phyloP scores from a whole-genome alignment of 2,113 vertebrate species.

The Gambusia holbrooki region DNA sequence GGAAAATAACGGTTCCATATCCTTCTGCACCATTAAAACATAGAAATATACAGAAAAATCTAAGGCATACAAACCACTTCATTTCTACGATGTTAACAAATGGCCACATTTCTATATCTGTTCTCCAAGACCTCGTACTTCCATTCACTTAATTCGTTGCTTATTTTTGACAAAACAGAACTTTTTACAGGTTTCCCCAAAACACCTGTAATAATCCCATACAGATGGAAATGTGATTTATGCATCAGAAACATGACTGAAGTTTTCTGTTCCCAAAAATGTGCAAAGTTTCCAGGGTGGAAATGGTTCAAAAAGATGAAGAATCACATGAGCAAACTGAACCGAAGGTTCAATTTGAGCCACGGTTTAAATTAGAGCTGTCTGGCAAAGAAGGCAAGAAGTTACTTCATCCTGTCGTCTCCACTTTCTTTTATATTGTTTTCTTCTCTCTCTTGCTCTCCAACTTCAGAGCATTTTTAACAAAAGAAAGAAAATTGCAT shows the following conservation, averaged over 20 bases:
- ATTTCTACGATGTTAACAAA: conserved; percentile 10
- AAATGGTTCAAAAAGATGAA: conserved; percentile 6
- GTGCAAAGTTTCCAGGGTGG: neutral
- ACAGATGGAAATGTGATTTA: conserved; percentile 34
- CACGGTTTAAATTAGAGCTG: conserved; percentile 41
- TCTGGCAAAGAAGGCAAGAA: conserved; percentile 53
- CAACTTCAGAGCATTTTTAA: conserved; percentile 38
- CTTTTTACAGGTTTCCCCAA: conserved; percentile 13
- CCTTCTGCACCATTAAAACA: too few relatives aligned
- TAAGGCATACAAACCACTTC: too few relatives aligned
- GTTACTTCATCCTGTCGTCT: conserved; percentile 57
- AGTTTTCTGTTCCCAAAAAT: conserved; percentile 23
- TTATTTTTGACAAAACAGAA: conserved; percentile 25
- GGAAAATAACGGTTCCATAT: too few relatives aligned
- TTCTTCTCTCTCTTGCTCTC: conserved; percentile 17
- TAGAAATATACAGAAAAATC: too few relatives aligned
- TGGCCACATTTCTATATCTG: conserved; percentile 30
- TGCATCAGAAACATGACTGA: conserved; percentile 19
- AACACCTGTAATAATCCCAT: conserved; percentile 41
- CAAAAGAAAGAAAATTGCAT: conserved; percentile 71
- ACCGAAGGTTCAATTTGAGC: conserved; percentile 53
- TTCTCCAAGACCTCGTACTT: neutral
- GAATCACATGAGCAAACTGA: conserved; percentile 28
- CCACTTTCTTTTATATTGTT: conserved; percentile 52
- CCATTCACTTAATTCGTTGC: neutral